These are phyloP conservation scores for Gadus chalcogrammus DNA, from an alignment of 2,113 vertebrate species.

Conservation along the genomic window DNA sequence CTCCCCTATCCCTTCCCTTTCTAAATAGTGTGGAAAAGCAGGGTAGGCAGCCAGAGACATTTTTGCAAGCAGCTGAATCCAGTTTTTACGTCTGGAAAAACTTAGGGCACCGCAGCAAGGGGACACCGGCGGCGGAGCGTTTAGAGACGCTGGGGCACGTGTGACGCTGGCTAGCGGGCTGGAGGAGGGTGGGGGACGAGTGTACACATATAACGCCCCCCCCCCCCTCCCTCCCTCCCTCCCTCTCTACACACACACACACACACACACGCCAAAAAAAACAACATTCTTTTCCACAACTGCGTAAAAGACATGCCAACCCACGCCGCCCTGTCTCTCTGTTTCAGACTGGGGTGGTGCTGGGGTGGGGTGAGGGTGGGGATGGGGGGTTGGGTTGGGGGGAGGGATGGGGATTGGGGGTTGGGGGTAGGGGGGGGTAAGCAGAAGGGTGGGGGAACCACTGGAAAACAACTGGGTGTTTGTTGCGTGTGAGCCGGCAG, in stretches of 20 bases:
- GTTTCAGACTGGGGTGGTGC: conserved; percentile 1
- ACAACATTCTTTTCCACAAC: conserved; percentile 50
- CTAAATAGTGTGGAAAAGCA: conserved; percentile 63
- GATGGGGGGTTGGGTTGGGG: too few species aligned
- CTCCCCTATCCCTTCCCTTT: conserved; percentile 11
- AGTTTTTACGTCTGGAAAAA: conserved; percentile 77
- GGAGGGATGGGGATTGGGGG: too few species aligned
- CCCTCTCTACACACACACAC: too few species aligned
- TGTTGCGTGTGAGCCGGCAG: conserved; percentile 53
- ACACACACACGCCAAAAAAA: conserved; percentile 36
- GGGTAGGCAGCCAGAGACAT: conserved; percentile 68
- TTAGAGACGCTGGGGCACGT: conserved; percentile 27
- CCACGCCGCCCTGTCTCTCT: conserved; percentile 15
- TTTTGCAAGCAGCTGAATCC: conserved; percentile 72
- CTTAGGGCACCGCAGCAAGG: conserved; percentile 51
- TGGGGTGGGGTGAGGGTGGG: too few species aligned
- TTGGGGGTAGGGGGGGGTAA: too few species aligned
- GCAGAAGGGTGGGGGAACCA: too few species aligned
- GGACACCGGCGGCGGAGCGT: conserved; percentile 45
- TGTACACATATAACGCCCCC: conserved; percentile 7
- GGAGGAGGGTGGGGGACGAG: conserved; percentile 4
- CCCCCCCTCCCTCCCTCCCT: too few species aligned
- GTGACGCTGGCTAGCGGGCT: conserved; percentile 44
- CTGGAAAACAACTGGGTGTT: conserved; percentile 56
- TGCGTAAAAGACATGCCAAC: conserved; percentile 22